phyloP scores from a whole-genome alignment of 2,113 vertebrate species.

The Suncus etruscus region DNA sequence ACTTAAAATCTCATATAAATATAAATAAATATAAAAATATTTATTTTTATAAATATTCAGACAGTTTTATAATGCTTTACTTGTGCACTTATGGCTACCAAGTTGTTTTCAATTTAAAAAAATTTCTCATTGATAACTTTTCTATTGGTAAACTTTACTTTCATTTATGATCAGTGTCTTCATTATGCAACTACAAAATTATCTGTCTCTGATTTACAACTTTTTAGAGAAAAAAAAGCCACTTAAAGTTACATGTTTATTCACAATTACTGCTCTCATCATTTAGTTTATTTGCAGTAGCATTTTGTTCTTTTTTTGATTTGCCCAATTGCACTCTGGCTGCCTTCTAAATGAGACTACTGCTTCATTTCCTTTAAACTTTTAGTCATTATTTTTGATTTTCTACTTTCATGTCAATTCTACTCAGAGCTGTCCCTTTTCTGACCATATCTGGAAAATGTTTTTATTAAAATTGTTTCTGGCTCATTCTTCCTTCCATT shows the following conservation, averaged over 20 bases:
- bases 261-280: fast-evolving
- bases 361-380: neutral
- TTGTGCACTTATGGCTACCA: neutral
- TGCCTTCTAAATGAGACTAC: neutral
- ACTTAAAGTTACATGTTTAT: neutral
- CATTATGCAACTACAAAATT: neutral
- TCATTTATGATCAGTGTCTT: conserved; percentile 16
- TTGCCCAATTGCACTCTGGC: neutral
- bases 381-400: neutral
- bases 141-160: conserved; percentile 26
- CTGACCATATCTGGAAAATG: neutral
- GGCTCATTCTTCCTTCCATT: neutral
- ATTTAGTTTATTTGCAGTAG: neutral
- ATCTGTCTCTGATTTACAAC: conserved; percentile 8
- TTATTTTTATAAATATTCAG: neutral
- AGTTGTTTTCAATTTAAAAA: neutral
- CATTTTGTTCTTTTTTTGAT: neutral
- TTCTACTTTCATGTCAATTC: conserved; percentile 2
- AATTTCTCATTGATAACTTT: conserved; percentile 16
- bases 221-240: neutral
- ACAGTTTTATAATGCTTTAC: neutral
- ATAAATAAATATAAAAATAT: neutral
- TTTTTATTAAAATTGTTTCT: neutral
- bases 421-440: conserved; percentile 2
- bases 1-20: too few relatives aligned